phyloP scores from a whole-genome alignment of 2,113 vertebrate species.

The Morone chrysops region DNA sequence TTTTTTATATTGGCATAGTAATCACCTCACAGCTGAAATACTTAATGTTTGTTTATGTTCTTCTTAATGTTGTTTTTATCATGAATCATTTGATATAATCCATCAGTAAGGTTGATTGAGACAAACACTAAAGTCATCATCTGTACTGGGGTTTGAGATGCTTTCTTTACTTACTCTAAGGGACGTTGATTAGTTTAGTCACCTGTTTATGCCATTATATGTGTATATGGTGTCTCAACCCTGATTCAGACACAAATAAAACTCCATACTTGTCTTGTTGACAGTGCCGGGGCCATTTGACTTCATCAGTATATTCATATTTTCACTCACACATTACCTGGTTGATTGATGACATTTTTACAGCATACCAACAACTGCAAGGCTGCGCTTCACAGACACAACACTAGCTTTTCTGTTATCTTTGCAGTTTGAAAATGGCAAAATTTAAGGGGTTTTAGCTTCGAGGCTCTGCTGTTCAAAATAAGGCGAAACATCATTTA shows the following conservation, averaged over 20 bases:
- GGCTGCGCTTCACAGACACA: constrained; percentile 10
- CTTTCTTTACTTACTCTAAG: neutral
- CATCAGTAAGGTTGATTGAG: neutral
- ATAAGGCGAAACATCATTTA: constrained; percentile 18
- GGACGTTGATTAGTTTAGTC: neutral
- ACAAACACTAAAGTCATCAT: neutral
- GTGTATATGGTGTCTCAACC: neutral
- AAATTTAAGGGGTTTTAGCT: constrained; percentile 10
- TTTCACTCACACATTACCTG: neutral
- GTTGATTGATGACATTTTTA: constrained; percentile 3
- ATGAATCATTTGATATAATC: neutral
- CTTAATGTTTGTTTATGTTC: neutral
- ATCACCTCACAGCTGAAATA: neutral
- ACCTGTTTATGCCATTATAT: neutral
- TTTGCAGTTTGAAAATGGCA: neutral
- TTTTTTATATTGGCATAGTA: neutral
- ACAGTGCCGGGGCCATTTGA: neutral
- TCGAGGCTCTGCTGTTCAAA: constrained; percentile 19
- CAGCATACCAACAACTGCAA: neutral
- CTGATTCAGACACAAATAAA: neutral
- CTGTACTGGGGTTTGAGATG: neutral
- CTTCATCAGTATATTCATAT: neutral
- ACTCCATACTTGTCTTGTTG: neutral
- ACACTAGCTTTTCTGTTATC: constrained; percentile 11
- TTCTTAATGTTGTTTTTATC: neutral